Evolutionary conservation across 53 echinoderm and acorn worm species (phyloP), one percentile per base, ranked within the genome.

Genomic region (Echinarachnius parma): DNA sequence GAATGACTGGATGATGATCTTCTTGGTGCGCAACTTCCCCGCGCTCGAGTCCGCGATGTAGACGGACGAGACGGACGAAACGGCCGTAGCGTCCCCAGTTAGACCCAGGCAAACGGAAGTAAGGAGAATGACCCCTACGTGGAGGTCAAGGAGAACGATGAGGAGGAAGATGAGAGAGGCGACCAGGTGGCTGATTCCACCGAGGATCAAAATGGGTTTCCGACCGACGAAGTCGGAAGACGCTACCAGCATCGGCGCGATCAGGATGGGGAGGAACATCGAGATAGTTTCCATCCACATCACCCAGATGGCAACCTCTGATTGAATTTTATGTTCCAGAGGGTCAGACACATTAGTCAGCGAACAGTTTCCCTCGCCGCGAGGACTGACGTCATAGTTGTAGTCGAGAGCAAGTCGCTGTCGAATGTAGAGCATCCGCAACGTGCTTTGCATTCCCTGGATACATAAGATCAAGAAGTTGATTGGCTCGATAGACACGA

Each of bases 211-310:
- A 53, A 77, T 62, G 4, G 83, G 83, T 62, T 57, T 59, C 25
- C 83, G 60, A 35, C 83, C 83, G 9, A 78, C 42, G 46, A 78
- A 77, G 46, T 78, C 78, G 11, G 77, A 77, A 9, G 78, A 29
- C 14, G 78, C 66, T 2, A 31, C 61, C 4, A 83, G 47, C 16
- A 83, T 23, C 0, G 78, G 37, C 1, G 83, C 70, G 10, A 9
- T 54, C 11, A 34, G 53, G 31, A 83, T 69, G 16, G 83, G 78
- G 1, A 53, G 53, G 46, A 83, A 31, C 8, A 69, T 77, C 3
- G 83, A 61, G 15, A 48, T 48, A 23, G 48, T 48, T 46, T 37
- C 50, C 56, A 83, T 48, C 77, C 69, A 78, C 83, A 70, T 78
- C 5, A 47, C 15, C 83, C 77, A 83, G 0, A 24, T 22, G 21